Conservation (phyloP, 2,797 vertebrate genomes). For the Brotula barbata region DNA sequence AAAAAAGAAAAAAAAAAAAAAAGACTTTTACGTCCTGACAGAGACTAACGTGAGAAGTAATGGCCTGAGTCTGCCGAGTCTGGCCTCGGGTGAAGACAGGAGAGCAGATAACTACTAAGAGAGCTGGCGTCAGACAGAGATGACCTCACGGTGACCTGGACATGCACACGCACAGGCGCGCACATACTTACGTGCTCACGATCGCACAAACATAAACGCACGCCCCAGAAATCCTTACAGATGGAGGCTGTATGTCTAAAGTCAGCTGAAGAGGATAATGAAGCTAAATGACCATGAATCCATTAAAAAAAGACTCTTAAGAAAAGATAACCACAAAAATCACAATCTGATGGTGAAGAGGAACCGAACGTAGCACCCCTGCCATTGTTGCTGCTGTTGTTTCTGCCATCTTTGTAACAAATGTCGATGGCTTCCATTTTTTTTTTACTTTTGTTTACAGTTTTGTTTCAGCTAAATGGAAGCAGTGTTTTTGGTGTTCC, state of each 20-base stretch:
- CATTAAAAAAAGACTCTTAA: too few species aligned
- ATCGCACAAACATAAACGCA: not conserved
- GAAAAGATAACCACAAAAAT: too few species aligned
- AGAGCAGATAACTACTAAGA: slow-evolving; percentile 52
- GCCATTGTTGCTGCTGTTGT: too few species aligned
- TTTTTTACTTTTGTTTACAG: too few species aligned
- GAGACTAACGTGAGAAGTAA: slow-evolving; percentile 31
- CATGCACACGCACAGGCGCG: not conserved
- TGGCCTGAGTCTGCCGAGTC: slow-evolving; percentile 26
- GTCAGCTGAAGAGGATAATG: slow-evolving; percentile 13
- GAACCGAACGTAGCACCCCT: too few species aligned
- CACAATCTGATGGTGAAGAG: too few species aligned
- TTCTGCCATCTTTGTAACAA: too few species aligned
- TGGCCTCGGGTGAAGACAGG: slow-evolving; percentile 54
- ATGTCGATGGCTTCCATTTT: too few species aligned
- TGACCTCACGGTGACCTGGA: slow-evolving; percentile 46
- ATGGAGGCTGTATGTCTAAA: slow-evolving; percentile 1
- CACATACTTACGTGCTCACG: too few species aligned
- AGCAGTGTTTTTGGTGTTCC: too few species aligned
- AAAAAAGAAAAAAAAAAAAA: slow-evolving; percentile 1
- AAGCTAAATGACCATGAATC: slow-evolving; percentile 1
- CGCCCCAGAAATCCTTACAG: not conserved
- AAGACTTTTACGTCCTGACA: slow-evolving; percentile 37
- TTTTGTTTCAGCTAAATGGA: too few species aligned
- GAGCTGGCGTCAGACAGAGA: slow-evolving; percentile 48